phyloP scores from a whole-genome alignment of 2,113 vertebrate genomes.

The Cacatua alba region DNA sequence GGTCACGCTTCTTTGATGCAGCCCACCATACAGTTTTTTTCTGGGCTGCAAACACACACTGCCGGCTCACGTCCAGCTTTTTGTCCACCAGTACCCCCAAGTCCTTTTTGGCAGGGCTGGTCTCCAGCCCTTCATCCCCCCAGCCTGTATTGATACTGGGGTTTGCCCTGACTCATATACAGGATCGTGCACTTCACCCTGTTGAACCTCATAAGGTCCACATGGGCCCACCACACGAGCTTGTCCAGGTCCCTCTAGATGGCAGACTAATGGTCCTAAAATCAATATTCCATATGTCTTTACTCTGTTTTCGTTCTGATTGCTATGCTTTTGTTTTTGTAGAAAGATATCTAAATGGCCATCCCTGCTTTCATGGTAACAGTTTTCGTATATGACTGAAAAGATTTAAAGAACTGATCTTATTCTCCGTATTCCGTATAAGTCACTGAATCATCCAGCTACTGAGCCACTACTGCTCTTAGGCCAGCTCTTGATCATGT shows the following conservation, averaged over 20 bases:
- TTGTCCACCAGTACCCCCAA: rapidly evolving
- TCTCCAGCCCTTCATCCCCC: neutral
- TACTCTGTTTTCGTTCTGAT: neutral
- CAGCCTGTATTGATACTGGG: rapidly evolving
- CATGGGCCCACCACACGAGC: neutral
- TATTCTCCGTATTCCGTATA: neutral
- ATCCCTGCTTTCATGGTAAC: neutral
- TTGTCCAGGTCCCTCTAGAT: neutral
- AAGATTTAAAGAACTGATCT: neutral
- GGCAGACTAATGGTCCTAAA: neutral
- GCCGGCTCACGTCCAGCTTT: neutral
- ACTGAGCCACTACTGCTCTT: neutral
- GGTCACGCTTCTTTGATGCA: neutral
- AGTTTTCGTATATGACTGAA: neutral
- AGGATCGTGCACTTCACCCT: neutral
- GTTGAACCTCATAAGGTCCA: neutral
- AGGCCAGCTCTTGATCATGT: neutral
- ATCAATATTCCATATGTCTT: neutral
- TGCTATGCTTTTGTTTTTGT: neutral
- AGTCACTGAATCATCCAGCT: neutral
- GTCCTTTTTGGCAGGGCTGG: neutral
- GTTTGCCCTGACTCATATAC: rapidly evolving
- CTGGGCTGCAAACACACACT: neutral
- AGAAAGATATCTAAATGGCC: neutral
- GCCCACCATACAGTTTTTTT: neutral